phyloP scores from a whole-genome alignment of 2,113 vertebrate genomes.

The Galemys pyrenaicus region DNA sequence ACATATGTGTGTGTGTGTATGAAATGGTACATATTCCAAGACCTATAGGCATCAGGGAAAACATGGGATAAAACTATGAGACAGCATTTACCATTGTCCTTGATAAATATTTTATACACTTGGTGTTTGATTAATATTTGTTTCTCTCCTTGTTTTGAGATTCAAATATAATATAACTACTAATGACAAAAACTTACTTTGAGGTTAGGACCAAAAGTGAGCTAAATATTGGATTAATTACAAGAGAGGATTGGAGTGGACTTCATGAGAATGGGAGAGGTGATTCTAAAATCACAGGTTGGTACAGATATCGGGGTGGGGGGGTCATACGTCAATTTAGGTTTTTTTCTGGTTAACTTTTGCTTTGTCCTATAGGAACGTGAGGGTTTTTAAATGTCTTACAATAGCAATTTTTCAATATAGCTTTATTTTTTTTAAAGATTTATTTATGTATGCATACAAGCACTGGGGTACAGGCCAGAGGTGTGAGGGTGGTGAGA shows the following conservation, averaged over 20 bases:
- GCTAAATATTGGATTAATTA: too few relatives aligned
- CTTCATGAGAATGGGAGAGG: not conserved
- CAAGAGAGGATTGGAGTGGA: not conserved
- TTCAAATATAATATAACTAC: not conserved
- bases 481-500: too few relatives aligned
- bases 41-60: not conserved
- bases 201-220: not conserved
- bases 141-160: not conserved
- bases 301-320: not conserved
- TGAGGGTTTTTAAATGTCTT: too few relatives aligned
- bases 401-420: too few relatives aligned
- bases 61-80: not conserved
- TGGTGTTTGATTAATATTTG: not conserved
- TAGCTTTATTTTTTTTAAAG: too few relatives aligned
- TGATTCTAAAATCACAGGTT: not conserved
- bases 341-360: not conserved
- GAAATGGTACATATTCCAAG: not conserved
- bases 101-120: not conserved
- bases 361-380: not conserved
- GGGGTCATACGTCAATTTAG: not conserved
- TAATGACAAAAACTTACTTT: not conserved
- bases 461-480: too few relatives aligned
- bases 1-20: not conserved
- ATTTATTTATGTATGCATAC: too few relatives aligned
- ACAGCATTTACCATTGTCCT: not conserved